These are phyloP conservation scores for Spilosoma lubricipeda DNA, from an alignment of 2,888 invertebrate species.

Conservation along the genomic window DNA sequence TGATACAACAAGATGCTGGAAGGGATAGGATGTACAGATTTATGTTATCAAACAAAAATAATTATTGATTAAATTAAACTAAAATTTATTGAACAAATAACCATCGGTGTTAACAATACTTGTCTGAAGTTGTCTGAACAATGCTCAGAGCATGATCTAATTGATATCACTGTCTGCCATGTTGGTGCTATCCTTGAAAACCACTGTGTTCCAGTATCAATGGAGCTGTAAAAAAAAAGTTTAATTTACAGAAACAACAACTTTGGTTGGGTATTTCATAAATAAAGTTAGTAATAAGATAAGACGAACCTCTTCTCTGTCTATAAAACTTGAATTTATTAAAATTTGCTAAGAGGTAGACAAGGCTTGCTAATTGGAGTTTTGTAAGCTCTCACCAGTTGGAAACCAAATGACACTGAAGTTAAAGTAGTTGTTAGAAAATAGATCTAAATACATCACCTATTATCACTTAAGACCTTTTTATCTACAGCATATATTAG, in stretches of 20 bases:
- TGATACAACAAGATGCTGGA: background rate
- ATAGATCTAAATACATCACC: background rate
- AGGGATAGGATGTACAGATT: background rate
- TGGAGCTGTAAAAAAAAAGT: conserved; percentile 68
- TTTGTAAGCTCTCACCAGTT: conserved; percentile 39
- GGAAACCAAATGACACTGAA: conserved; percentile 54
- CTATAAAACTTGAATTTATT: conserved; percentile 27
- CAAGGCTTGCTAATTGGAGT: conserved; percentile 28
- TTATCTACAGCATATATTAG: background rate
- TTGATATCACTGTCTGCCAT: conserved; percentile 8
- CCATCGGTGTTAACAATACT: background rate
- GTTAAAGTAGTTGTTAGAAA: conserved; percentile 35
- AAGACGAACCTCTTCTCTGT: conserved; percentile 28
- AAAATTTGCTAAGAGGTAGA: conserved; percentile 38
- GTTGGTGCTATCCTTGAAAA: conserved; percentile 48
- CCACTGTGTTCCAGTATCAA: conserved; percentile 77
- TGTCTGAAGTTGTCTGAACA: background rate
- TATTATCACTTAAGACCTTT: background rate
- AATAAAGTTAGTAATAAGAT: background rate
- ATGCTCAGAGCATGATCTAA: conserved; percentile 9
- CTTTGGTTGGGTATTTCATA: background rate
- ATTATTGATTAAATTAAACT: conserved; percentile 9
- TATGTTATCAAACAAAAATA: background rate
- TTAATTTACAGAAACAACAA: background rate
- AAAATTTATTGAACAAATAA: conserved; percentile 21